Percentiles rank a stretch among this genome's conserved stretches.
Evolutionary conservation across 2,113 vertebrate genomes (phyloP).

Genomic region (Aythya baeri): DNA sequence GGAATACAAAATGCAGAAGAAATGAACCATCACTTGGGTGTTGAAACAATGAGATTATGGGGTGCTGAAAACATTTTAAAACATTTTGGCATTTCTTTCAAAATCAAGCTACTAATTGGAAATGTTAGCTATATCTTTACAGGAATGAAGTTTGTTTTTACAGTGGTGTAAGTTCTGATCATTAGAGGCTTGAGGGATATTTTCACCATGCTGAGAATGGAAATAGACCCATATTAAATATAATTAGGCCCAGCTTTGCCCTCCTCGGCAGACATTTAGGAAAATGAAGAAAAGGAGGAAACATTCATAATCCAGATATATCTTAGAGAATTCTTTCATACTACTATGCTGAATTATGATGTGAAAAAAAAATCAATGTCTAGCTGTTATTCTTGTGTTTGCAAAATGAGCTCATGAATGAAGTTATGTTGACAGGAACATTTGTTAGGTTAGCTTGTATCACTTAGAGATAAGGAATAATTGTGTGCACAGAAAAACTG

Average conservation of each 20-base stretch:
- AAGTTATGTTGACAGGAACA: background rate
- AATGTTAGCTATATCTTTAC: background rate
- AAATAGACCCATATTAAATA: background rate
- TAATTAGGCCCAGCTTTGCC: background rate
- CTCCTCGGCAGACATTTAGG: background rate
- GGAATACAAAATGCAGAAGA: background rate
- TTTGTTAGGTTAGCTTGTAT: background rate
- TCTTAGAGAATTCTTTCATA: background rate
- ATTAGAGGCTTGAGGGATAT: background rate
- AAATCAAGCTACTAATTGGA: background rate
- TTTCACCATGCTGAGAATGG: background rate
- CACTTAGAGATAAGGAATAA: background rate
- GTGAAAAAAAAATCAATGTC: background rate
- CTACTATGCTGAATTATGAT: background rate
- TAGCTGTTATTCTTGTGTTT: background rate
- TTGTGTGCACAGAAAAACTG: background rate
- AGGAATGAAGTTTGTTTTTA: background rate
- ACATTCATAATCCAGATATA: background rate
- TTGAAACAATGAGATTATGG: background rate
- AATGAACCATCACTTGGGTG: background rate
- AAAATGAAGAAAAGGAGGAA: background rate
- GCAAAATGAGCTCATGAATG: background rate
- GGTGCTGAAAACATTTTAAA: background rate
- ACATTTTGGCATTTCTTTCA: background rate
- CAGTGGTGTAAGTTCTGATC: background rate